These are phyloP conservation scores for Mesocentrotus franciscanus DNA, from an alignment of 53 echinoderm and acorn worm genomes.

Conservation along the genomic window DNA sequence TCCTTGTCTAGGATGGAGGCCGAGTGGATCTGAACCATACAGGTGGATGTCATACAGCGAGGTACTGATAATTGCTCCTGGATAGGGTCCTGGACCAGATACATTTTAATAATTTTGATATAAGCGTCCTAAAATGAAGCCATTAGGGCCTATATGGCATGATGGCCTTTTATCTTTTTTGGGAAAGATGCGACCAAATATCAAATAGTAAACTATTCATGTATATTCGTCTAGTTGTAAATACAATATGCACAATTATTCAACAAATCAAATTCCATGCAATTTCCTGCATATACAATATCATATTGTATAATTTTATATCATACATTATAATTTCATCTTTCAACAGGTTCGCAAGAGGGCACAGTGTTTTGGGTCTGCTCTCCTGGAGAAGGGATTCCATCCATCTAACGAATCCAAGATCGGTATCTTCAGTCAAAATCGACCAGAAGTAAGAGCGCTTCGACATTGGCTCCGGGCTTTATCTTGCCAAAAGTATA, in stretches of 20 bases:
- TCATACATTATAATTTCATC: background rate
- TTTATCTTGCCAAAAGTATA: background rate
- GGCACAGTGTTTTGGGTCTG: conserved; percentile 76
- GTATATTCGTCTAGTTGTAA: too few relatives aligned
- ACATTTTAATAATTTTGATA: background rate
- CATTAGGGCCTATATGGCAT: too few relatives aligned
- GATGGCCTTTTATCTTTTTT: too few relatives aligned
- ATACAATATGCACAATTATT: too few relatives aligned
- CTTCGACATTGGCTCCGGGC: background rate
- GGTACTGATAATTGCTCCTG: conserved; percentile 30
- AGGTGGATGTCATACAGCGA: conserved; percentile 74
- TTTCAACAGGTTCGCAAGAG: conserved; percentile 51
- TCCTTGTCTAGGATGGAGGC: conserved; percentile 72
- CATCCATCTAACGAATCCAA: conserved; percentile 68
- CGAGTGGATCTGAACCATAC: conserved; percentile 50
- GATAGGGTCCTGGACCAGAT: background rate
- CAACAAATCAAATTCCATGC: too few relatives aligned
- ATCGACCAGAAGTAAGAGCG: conserved; percentile 80
- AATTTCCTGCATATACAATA: too few relatives aligned
- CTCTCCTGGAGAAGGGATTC: conserved; percentile 80
- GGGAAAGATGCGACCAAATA: too few relatives aligned
- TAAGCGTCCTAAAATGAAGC: background rate
- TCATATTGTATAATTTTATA: background rate
- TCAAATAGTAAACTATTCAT: too few relatives aligned
- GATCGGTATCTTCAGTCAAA: conserved; percentile 86